These are phyloP conservation scores for Pterocles gutturalis DNA, from an alignment of 2,113 vertebrate species.

Conservation along the genomic window DNA sequence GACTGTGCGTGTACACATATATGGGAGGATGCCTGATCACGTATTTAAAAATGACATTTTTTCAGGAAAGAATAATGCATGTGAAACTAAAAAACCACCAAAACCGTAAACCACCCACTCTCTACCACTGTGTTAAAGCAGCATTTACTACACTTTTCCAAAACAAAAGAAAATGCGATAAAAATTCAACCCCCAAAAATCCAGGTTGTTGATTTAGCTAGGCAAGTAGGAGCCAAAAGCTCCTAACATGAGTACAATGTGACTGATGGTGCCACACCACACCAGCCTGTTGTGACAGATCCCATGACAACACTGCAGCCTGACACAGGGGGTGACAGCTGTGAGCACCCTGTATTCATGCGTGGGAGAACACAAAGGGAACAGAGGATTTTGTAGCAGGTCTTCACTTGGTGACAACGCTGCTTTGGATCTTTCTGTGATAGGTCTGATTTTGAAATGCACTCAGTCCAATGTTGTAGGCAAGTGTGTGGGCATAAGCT, in stretches of 20 bases:
- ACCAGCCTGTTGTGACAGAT: background rate
- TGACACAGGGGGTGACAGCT: background rate
- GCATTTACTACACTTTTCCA: background rate
- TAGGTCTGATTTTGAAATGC: background rate
- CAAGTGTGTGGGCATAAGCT: background rate
- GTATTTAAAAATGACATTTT: background rate
- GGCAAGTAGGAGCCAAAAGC: background rate
- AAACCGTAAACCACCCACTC: background rate
- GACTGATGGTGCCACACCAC: background rate
- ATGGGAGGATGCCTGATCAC: background rate
- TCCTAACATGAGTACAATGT: background rate
- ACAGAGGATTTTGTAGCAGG: background rate
- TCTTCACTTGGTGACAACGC: background rate
- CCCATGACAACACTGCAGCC: accelerated
- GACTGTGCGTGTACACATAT: accelerated
- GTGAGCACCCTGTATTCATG: background rate
- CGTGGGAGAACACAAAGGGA: background rate
- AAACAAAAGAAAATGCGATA: background rate
- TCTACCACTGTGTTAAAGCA: background rate
- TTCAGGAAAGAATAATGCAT: background rate
- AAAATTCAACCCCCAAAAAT: background rate
- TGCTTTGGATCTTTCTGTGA: background rate
- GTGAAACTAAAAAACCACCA: background rate
- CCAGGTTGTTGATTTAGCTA: background rate
- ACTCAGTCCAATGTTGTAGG: background rate